phyloP scores from a whole-genome alignment of 1,140 invertebrate species.

The Idris sp. region DNA sequence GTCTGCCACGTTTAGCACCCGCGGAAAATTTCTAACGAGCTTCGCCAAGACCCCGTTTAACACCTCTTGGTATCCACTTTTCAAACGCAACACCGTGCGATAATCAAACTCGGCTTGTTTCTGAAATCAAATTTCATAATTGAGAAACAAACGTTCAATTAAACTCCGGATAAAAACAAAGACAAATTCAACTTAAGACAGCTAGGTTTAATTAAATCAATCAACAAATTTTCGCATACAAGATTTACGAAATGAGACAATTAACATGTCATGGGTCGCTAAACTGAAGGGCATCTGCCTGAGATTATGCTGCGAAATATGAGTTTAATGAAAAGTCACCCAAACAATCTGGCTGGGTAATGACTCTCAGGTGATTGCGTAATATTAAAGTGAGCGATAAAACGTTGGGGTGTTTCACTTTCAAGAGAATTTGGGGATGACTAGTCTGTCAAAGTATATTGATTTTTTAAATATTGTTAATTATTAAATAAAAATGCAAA shows the following conservation, averaged over 20 bases:
- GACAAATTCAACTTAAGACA: conserved; percentile 10
- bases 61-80: conserved; percentile 59
- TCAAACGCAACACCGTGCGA: conserved; percentile 42
- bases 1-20: conserved; percentile 75
- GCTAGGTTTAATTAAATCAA: conserved; percentile 34
- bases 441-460: too few relatives aligned
- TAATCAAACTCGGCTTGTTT: conserved; percentile 35
- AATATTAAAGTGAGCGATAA: conserved; percentile 32
- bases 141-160: conserved; percentile 54
- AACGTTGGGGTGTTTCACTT: conserved; percentile 19
- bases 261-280: conserved; percentile 49
- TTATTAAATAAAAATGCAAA: too few relatives aligned
- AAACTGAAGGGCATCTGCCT: conserved; percentile 16
- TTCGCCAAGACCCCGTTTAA: conserved; percentile 60
- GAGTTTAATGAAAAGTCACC: conserved; percentile 64
- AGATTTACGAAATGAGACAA: conserved; percentile 43
- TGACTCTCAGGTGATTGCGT: conserved; percentile 42
- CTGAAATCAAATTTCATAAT: conserved; percentile 53
- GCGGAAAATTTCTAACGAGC: conserved; percentile 79
- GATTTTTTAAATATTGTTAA: too few relatives aligned
- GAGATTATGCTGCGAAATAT: conserved; percentile 60
- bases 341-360: conserved; percentile 29
- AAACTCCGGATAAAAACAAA: conserved; percentile 10
- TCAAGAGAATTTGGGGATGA: too few relatives aligned
- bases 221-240: conserved; percentile 19